A percentile compares a stretch with the other conserved stretches of the same genome.
These are phyloP conservation scores for Ctenochaetus hawaiiensis DNA, from an alignment of 2,797 vertebrate genomes.

Conservation along the genomic window DNA sequence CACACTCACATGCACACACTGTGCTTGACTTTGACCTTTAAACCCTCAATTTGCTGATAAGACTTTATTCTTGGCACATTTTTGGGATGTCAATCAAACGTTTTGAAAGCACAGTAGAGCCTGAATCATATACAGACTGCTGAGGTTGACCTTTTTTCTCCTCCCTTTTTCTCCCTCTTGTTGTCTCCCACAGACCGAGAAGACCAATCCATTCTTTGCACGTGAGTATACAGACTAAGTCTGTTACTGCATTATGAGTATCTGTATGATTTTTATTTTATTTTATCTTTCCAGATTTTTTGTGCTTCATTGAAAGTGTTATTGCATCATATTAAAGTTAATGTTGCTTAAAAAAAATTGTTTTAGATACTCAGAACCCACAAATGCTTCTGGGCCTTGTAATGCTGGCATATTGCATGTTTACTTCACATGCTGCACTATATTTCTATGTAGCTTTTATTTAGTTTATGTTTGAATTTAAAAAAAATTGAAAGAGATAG, in stretches of 20 bases:
- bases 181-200: constrained; percentile 92
- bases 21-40: constrained; percentile 32
- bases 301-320: constrained; percentile 1
- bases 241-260: not conserved
- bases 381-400: not conserved
- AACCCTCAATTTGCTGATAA: constrained; percentile 28
- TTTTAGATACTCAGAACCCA: not conserved
- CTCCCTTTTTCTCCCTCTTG: constrained; percentile 4
- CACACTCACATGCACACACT: not conserved
- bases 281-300: not conserved
- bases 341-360: not conserved
- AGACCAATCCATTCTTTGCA: constrained; percentile 99
- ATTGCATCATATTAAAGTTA: not conserved
- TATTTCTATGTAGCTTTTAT: constrained; percentile 6
- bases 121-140: constrained; percentile 28
- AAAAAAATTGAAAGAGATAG: constrained; percentile 8
- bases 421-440: constrained; percentile 8
- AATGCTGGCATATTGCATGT: constrained; percentile 1
- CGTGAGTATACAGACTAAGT: constrained; percentile 87
- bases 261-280: not conserved
- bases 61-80: not conserved
- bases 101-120: constrained; percentile 21
- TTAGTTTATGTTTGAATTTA: constrained; percentile 8
- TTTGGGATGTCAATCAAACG: constrained; percentile 32
- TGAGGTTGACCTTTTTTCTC: constrained; percentile 20